Evolutionary conservation across 2,888 invertebrate species (phyloP).

Genomic region (Tipula confusa): DNA sequence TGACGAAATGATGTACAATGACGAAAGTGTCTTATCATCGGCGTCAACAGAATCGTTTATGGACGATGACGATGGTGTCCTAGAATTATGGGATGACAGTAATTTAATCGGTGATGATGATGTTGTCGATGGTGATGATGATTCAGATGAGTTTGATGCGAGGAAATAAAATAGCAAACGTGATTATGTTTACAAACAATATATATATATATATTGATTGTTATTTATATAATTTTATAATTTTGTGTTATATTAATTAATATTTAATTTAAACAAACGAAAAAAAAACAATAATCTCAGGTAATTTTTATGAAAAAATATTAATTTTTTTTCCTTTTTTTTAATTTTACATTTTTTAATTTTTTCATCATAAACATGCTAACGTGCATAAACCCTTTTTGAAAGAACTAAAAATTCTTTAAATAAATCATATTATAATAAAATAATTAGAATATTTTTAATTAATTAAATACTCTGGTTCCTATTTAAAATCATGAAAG

Average conservation of each 20-base stretch:
- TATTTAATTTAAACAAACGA: background rate
- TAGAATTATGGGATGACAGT: background rate
- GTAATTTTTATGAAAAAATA: background rate
- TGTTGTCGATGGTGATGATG: conserved; percentile 29
- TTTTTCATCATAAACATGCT: background rate
- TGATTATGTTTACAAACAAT: background rate
- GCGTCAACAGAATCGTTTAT: conserved; percentile 35
- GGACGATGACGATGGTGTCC: conserved; percentile 37
- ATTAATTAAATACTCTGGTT: conserved; percentile 12
- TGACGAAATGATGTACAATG: conserved; percentile 25
- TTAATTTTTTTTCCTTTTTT: background rate
- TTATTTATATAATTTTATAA: conserved; percentile 20
- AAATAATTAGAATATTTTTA: background rate
- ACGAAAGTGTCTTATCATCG: conserved; percentile 34
- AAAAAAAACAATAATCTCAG: conserved; percentile 5
- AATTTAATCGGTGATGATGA: conserved; percentile 29
- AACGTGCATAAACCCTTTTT: background rate
- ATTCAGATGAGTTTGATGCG: conserved; percentile 27
- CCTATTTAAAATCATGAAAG: background rate
- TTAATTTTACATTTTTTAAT: background rate
- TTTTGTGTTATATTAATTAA: background rate
- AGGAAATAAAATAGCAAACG: conserved; percentile 15
- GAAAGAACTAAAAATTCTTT: background rate
- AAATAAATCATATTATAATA: background rate
- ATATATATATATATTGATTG: background rate